These are phyloP conservation scores for Sisyra terminalis DNA, from an alignment of 2,888 invertebrate genomes.

Conservation along the genomic window DNA sequence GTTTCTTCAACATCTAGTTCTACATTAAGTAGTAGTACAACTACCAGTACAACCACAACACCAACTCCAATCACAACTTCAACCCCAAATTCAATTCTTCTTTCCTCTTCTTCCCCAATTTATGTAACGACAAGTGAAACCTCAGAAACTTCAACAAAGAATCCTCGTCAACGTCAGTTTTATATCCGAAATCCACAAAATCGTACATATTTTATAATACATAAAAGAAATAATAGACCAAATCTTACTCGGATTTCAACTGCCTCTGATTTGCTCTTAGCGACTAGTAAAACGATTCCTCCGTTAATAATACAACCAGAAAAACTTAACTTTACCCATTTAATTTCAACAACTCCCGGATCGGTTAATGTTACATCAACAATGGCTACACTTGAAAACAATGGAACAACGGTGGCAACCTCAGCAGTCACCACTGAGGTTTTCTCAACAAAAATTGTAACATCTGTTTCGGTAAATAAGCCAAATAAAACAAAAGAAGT, in stretches of 20 bases:
- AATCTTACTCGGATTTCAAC: conserved; percentile 11
- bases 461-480: conserved; percentile 31
- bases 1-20: not conserved
- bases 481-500: not conserved
- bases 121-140: not conserved
- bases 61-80: too few relatives aligned
- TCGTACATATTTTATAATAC: conserved; percentile 3
- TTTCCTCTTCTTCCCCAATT: too few relatives aligned
- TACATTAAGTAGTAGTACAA: not conserved
- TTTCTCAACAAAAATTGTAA: conserved; percentile 34
- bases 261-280: conserved; percentile 1
- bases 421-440: conserved; percentile 32
- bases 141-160: conserved; percentile 8
- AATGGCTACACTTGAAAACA: not conserved
- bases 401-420: conserved; percentile 17
- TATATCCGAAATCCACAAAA: conserved; percentile 5
- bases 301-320: not conserved
- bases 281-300: conserved; percentile 10
- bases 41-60: not conserved
- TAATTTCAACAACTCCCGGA: not conserved
- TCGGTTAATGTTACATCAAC: conserved; percentile 1
- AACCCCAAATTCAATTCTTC: too few relatives aligned
- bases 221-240: conserved; percentile 6
- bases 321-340: not conserved
- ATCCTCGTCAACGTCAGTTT: conserved; percentile 9